These are phyloP conservation scores for Gymnocephalus cernua DNA, from an alignment of 2,113 vertebrate genomes.

Conservation along the genomic window DNA sequence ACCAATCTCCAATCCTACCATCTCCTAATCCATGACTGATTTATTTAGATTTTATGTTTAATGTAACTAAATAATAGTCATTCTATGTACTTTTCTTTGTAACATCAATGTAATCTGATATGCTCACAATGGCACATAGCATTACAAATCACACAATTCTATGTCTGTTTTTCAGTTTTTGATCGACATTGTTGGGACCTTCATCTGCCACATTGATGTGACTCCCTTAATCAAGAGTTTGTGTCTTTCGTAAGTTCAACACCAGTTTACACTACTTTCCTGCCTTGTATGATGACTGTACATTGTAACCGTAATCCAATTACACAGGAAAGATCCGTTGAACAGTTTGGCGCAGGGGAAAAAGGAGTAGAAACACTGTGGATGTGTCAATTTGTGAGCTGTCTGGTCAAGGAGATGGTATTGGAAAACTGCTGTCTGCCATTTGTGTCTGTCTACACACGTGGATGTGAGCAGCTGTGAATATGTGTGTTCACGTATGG, in stretches of 20 bases:
- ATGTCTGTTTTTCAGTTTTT: not conserved
- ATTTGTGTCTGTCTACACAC: not conserved
- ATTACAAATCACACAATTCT: not conserved
- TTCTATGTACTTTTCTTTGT: not conserved
- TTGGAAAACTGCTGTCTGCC: constrained; percentile 25
- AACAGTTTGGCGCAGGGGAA: constrained; percentile 1
- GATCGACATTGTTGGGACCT: not conserved
- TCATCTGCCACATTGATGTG: not conserved
- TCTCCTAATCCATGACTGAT: constrained; percentile 7
- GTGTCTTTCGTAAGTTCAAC: not conserved
- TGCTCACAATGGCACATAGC: not conserved
- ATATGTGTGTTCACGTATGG: constrained; percentile 1
- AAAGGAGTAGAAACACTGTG: not conserved
- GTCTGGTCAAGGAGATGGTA: constrained; percentile 3
- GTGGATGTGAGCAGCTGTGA: not conserved
- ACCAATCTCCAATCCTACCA: not conserved
- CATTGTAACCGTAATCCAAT: not conserved
- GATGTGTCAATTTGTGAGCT: constrained; percentile 26
- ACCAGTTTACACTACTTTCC: not conserved
- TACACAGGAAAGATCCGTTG: not conserved
- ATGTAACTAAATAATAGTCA: not conserved
- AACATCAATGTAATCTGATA: not conserved
- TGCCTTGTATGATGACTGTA: not conserved
- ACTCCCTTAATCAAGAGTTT: not conserved
- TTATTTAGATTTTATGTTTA: constrained; percentile 9